phyloP scores from a whole-genome alignment of 2,888 invertebrate genomes.

The Magallana nippona region DNA sequence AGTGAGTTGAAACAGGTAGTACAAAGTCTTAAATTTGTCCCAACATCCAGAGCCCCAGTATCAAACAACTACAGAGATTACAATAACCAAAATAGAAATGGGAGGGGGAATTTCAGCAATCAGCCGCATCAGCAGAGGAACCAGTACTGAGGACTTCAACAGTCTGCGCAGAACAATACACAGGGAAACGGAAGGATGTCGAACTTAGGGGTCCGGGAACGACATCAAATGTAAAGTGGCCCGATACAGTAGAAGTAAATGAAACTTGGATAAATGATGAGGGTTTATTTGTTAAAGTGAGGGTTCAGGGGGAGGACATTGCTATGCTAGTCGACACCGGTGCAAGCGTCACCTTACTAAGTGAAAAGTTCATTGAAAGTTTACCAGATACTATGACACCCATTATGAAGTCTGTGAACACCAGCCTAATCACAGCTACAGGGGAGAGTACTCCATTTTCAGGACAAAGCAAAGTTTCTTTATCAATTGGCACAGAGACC shows the following conservation, averaged over 20 bases:
- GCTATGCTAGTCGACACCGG: slow-evolving; percentile 44
- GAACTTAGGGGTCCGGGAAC: slow-evolving; percentile 37
- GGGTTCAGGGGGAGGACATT: slow-evolving; percentile 21
- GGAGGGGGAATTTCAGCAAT: no score
- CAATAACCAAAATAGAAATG: no score
- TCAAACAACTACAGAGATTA: no score
- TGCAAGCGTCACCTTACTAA: slow-evolving; percentile 42
- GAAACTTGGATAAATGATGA: slow-evolving; percentile 32
- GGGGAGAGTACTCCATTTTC: slow-evolving; percentile 30
- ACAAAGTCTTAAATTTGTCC: no score
- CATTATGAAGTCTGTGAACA: no score
- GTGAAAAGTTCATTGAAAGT: slow-evolving; percentile 31
- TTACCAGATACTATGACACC: not conserved
- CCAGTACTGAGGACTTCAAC: no score
- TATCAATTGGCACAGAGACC: not conserved
- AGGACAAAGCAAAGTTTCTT: not conserved
- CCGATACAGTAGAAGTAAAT: slow-evolving; percentile 11
- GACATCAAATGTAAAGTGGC: slow-evolving; percentile 15
- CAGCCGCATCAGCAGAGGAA: no score
- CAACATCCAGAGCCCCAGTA: no score
- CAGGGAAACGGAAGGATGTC: slow-evolving; percentile 44
- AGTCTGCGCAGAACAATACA: not conserved
- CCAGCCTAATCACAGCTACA: slow-evolving; percentile 6
- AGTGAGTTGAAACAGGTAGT: no score
- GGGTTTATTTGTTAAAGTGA: slow-evolving; percentile 38